Evolutionary conservation across 1,140 invertebrate genomes (phyloP), one percentile per base, ranked within the genome.

Genomic region (Scylla paramamosain): DNA sequence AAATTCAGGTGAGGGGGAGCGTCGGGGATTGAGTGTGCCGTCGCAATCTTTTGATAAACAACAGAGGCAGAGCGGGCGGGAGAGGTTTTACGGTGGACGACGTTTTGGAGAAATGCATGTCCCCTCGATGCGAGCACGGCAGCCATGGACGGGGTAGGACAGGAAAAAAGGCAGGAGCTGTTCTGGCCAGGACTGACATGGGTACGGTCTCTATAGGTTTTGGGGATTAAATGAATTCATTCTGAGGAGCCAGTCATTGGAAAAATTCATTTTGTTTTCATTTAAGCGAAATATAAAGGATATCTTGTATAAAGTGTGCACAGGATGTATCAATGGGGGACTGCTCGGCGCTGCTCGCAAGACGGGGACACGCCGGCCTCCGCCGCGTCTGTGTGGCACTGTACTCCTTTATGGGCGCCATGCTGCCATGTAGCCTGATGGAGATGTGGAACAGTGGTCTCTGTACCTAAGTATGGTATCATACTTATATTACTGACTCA

Each of bases 21-120:
- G 67, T 20, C 67, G 67, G 67, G 67, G 67, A 77, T 77, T 77
- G 67, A 77, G 67, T 77, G 67, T 77, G 67, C 67, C 67, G 67
- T 77, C 20, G 67, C 67, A 77, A 77, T 77, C 67, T 77, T 77
- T 77, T 77, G 67, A 77, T 77, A 77, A 77, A 77, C 67, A 77
- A 77, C 67, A 77, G 20, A 77, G 67, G 67, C 67, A 77, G 67
- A 20, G 67, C 25, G 67, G 67, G 20, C 20, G 67, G 67, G 67
- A 77, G 67, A 77, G 67, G 67, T 77, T 77, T 77, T 77, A 77
- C 67, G 20, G 67, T 20, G 67, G 25, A n/a, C 67, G 67, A 77
- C 67, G 67, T 25, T 77, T 77, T 77, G 67, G 67, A 77, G 67
- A 77, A 77, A 77, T 77, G 67, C 20, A 7, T 25, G 67, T 77